A percentile compares a stretch with the other conserved stretches of the same genome.
phyloP scores from a whole-genome alignment of 2,888 invertebrate genomes.

The Philaethria dido region DNA sequence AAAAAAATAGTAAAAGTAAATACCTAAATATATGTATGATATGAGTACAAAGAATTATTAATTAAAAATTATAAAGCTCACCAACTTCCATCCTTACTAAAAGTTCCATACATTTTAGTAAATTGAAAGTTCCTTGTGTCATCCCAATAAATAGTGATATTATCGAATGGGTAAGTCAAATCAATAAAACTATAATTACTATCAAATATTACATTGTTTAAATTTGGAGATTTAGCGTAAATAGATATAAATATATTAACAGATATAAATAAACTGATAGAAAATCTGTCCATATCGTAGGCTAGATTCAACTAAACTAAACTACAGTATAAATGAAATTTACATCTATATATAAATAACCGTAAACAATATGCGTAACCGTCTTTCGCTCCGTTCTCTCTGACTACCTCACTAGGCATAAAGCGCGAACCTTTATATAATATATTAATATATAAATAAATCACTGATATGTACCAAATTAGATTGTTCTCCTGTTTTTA shows the following conservation, averaged over 20 bases:
- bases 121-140: slow-evolving; percentile 54
- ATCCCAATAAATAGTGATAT: slow-evolving; percentile 62
- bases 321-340: neutral
- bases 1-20: no score
- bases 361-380: no score
- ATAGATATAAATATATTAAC: slow-evolving; percentile 28
- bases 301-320: neutral
- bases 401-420: no score
- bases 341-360: neutral
- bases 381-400: no score
- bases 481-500: no score
- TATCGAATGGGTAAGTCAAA: slow-evolving; percentile 61
- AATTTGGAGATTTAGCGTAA: slow-evolving; percentile 38
- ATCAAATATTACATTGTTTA: slow-evolving; percentile 58
- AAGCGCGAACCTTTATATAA: no score
- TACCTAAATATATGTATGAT: no score
- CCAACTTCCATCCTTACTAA: slow-evolving; percentile 53
- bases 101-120: slow-evolving; percentile 52
- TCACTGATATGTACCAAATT: no score
- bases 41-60: neutral
- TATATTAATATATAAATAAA: no score
- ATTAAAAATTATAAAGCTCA: slow-evolving; percentile 47
- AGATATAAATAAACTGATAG: slow-evolving; percentile 34
- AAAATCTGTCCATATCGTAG: slow-evolving; percentile 48
- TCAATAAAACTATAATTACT: slow-evolving; percentile 65